Conservation (phyloP, 2,888 invertebrate genomes). For the Nysson spinosus region DNA sequence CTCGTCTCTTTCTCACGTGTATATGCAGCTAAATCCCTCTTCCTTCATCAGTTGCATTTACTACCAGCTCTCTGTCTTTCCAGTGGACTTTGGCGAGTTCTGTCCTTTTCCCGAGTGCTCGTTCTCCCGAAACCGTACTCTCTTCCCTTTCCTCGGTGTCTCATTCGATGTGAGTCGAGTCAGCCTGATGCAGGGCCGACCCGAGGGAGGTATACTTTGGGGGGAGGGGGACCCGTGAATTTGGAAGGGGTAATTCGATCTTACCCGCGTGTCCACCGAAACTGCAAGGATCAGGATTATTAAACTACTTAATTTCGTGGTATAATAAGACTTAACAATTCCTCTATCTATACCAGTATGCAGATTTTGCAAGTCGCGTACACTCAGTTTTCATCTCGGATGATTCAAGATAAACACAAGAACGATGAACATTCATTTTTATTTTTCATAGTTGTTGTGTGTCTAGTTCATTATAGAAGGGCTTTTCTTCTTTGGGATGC, state of each 20-base stretch:
- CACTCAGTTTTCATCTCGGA: no score
- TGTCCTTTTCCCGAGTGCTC: constrained; percentile 26
- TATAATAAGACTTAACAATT: not conserved
- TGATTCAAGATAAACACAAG: no score
- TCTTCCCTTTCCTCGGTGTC: constrained; percentile 31
- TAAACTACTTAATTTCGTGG: constrained; percentile 36
- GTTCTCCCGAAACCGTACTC: constrained; percentile 38
- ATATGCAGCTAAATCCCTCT: constrained; percentile 28
- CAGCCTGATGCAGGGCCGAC: constrained; percentile 45
- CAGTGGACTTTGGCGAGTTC: constrained; percentile 15
- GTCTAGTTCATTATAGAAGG: no score
- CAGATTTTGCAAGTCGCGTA: no score
- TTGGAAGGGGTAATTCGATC: constrained; percentile 44
- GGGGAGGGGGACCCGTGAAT: constrained; percentile 31
- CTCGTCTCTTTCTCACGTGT: constrained; percentile 22
- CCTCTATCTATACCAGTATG: no score
- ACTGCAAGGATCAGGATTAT: constrained; percentile 39
- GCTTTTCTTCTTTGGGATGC: no score
- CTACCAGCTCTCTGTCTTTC: constrained; percentile 33
- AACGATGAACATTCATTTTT: no score
- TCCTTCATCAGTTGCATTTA: constrained; percentile 36
- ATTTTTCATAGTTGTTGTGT: no score
- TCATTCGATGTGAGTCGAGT: constrained; percentile 34
- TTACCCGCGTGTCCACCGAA: constrained; percentile 29
- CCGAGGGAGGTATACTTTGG: constrained; percentile 29